A percentile compares a stretch with the other conserved stretches of the same genome.
Conservation (phyloP, 2,113 vertebrate genomes). For the Serranochromis macrocephalus region DNA sequence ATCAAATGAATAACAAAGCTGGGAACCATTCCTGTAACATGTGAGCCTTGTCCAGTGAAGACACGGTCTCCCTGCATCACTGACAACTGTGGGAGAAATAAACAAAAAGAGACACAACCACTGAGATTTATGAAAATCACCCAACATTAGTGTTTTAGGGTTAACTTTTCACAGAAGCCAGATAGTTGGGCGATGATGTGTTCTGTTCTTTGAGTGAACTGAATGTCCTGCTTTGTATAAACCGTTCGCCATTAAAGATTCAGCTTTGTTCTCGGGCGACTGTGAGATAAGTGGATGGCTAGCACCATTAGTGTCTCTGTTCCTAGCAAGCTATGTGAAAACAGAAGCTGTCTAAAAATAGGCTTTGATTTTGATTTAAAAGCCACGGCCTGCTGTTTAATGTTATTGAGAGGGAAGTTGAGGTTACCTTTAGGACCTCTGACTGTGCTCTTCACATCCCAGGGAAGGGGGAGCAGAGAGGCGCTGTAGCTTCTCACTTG, state of each 20-base stretch:
- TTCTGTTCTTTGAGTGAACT: not conserved
- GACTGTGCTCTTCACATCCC: slow-evolving; percentile 21
- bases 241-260: not conserved
- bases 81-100: not conserved
- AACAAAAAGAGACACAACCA: not conserved
- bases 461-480: not conserved
- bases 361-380: not conserved
- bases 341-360: not conserved
- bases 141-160: not conserved
- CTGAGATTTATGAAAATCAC: not conserved
- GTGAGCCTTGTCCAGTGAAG: not conserved
- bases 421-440: not conserved
- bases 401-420: not conserved
- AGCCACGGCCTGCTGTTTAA: not conserved
- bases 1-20: not conserved
- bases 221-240: not conserved
- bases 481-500: not conserved
- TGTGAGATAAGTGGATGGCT: not conserved
- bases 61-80: not conserved
- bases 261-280: not conserved
- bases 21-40: not conserved
- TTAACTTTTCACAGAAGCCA: not conserved
- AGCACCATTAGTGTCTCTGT: not conserved
- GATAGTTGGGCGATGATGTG: not conserved
- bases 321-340: not conserved